phyloP scores from a whole-genome alignment of 2,797 vertebrate genomes.

The Urosaurus nigricauda region DNA sequence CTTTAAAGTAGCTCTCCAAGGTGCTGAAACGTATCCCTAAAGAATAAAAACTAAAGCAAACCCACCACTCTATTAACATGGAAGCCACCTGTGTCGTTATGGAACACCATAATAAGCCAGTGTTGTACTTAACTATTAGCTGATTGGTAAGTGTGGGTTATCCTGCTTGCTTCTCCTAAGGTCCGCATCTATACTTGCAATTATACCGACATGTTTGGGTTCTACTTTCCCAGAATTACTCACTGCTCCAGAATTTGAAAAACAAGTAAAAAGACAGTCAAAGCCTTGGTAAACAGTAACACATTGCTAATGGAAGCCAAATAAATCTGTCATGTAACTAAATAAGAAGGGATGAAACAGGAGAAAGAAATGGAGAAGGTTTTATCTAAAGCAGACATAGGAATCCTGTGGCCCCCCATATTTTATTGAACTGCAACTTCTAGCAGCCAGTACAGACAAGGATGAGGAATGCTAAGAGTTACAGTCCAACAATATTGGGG shows the following conservation, averaged over 20 bases:
- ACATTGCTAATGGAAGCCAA: not conserved
- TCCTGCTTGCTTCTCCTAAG: not conserved
- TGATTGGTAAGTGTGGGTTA: not conserved
- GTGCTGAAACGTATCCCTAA: no score
- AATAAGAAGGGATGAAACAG: not conserved
- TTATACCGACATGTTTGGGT: no score
- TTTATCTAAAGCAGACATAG: not conserved
- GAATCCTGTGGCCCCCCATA: no score
- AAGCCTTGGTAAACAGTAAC: no score
- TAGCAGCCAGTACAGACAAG: no score
- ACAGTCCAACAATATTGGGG: no score
- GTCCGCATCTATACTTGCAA: not conserved
- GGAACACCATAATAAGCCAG: not conserved
- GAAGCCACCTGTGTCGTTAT: not conserved
- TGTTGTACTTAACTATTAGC: not conserved
- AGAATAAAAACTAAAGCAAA: no score
- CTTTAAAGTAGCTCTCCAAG: no score
- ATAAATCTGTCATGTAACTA: not conserved
- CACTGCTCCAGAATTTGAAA: not conserved
- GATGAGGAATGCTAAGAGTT: no score
- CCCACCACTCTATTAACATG: no score
- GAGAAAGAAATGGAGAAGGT: not conserved
- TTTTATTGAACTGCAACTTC: no score
- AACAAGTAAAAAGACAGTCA: not conserved
- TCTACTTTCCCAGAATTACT: not conserved